Evolutionary conservation across 2,797 vertebrate genomes (phyloP).

Genomic region (Loris lydekkerianus): DNA sequence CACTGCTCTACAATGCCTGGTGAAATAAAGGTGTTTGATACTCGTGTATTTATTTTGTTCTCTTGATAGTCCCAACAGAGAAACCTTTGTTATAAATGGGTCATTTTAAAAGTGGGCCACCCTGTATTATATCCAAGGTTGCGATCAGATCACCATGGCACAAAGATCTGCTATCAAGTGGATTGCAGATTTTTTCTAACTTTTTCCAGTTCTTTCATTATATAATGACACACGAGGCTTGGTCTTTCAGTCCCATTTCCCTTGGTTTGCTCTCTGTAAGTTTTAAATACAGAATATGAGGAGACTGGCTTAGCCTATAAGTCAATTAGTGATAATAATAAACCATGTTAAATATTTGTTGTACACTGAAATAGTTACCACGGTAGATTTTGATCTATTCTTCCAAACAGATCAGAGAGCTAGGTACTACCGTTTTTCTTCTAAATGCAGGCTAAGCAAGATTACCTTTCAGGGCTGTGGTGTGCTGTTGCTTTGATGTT

Average conservation of each 20-base stretch:
- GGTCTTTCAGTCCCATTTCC: neutral
- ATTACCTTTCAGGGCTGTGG: neutral
- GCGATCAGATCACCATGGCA: neutral
- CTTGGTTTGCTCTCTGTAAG: constrained; percentile 5
- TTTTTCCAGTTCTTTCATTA: neutral
- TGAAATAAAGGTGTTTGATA: constrained; percentile 4
- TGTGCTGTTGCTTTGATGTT: neutral
- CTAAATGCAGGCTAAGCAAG: neutral
- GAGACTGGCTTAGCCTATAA: neutral
- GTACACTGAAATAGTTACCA: neutral
- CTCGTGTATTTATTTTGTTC: neutral
- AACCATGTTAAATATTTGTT: neutral
- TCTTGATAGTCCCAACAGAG: constrained; percentile 8
- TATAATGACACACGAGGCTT: neutral
- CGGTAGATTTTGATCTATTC: neutral
- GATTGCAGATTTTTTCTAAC: neutral
- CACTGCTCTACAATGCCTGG: neutral
- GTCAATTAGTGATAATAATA: neutral
- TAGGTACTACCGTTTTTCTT: neutral
- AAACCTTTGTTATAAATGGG: constrained; percentile 58
- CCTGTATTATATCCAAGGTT: constrained; percentile 47
- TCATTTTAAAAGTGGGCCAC: constrained; percentile 20
- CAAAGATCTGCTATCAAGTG: constrained; percentile 7
- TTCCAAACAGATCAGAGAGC: neutral
- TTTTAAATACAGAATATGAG: constrained; percentile 5